phyloP scores from a whole-genome alignment of 2,888 invertebrate genomes.

The Cantharis flavilabris region DNA sequence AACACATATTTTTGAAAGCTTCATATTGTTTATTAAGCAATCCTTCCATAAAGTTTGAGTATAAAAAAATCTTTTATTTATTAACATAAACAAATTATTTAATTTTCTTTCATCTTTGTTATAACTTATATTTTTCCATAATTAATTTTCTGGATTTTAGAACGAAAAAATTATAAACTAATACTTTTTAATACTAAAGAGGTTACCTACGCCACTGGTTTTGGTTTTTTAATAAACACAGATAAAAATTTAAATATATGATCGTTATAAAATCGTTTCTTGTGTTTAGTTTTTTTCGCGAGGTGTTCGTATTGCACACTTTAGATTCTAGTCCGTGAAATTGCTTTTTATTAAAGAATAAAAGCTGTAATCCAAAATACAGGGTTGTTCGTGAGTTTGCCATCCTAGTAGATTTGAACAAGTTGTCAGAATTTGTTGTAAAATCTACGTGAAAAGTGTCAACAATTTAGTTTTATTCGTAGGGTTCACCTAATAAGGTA shows the following conservation, averaged over 20 bases:
- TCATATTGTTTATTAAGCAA: slow-evolving; percentile 16
- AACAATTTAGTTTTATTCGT: not conserved
- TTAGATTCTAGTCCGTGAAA: not conserved
- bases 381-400: not conserved
- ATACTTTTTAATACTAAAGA: not conserved
- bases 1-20: slow-evolving; percentile 11
- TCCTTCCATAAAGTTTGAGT: not conserved
- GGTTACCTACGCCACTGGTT: not conserved
- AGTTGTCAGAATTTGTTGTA: not conserved
- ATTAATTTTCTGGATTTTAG: too few species aligned
- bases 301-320: slow-evolving; percentile 3
- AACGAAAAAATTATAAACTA: too few species aligned
- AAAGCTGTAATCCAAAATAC: not conserved
- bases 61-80: not conserved
- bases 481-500: not conserved
- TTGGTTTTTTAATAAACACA: not conserved
- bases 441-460: not conserved
- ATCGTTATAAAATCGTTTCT: slow-evolving; percentile 18
- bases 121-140: too few species aligned
- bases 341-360: not conserved
- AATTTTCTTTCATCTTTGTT: not conserved
- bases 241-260: slow-evolving; percentile 22
- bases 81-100: not conserved
- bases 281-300: slow-evolving; percentile 7
- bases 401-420: not conserved